A percentile compares a stretch with the other conserved stretches of the same genome.
Evolutionary conservation across 2,797 vertebrate species (phyloP).

Genomic region (Telmatherina bonti): DNA sequence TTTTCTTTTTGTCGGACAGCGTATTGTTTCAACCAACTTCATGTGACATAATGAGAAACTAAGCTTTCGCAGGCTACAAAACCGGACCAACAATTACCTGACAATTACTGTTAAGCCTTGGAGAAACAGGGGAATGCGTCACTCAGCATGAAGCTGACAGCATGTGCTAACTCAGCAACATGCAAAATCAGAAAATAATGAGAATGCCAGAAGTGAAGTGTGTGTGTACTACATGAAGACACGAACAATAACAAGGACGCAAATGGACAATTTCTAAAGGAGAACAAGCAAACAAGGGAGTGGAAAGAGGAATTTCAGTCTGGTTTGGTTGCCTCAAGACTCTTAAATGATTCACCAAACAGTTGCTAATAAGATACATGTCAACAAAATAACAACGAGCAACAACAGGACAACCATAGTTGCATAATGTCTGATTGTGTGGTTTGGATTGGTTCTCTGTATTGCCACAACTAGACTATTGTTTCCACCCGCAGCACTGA

Average conservation of each 20-base stretch:
- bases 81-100: conserved; percentile 62
- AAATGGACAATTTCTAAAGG: conserved; percentile 2
- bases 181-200: conserved; percentile 68
- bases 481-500: conserved; percentile 35
- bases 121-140: conserved; percentile 57
- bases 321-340: background rate
- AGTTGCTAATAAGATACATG: conserved; percentile 24
- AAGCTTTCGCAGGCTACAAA: conserved; percentile 21
- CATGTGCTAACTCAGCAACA: conserved; percentile 65
- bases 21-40: conserved; percentile 19
- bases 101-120: conserved; percentile 57
- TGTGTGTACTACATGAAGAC: conserved; percentile 14
- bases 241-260: conserved; percentile 18
- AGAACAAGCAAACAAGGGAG: conserved; percentile 24
- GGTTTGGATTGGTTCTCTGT: conserved; percentile 15
- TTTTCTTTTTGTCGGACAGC: background rate
- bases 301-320: background rate
- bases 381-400: conserved; percentile 38
- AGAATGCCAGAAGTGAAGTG: conserved; percentile 38
- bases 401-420: conserved; percentile 44
- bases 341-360: conserved; percentile 20
- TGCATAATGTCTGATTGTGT: conserved; percentile 16
- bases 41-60: conserved; percentile 22
- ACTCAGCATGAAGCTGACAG: conserved; percentile 65
- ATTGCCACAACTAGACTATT: conserved; percentile 34